phyloP scores from a whole-genome alignment of 2,888 invertebrate genomes.

The Lithophane leautieri region DNA sequence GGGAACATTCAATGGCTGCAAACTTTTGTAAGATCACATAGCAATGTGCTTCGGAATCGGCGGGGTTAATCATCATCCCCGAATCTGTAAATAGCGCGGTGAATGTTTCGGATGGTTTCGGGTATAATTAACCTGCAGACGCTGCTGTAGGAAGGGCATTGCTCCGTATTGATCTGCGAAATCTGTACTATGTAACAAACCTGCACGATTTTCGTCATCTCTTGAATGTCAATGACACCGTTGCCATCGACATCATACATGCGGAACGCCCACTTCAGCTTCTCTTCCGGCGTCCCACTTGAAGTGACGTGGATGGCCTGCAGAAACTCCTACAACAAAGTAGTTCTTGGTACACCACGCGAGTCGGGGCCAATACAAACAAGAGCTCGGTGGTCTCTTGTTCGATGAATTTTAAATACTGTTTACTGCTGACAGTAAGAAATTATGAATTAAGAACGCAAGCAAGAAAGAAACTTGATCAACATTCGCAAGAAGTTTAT shows the following conservation, averaged over 20 bases:
- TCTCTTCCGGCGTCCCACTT: slow-evolving; percentile 99
- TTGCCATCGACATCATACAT: slow-evolving; percentile 99
- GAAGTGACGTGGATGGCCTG: slow-evolving; percentile 99
- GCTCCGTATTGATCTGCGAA: slow-evolving; percentile 31
- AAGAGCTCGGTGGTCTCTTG: slow-evolving; percentile 58
- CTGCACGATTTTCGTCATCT: slow-evolving; percentile 99
- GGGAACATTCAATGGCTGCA: slow-evolving; percentile 33
- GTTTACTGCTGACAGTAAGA: slow-evolving; percentile 49
- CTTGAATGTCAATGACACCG: slow-evolving; percentile 99
- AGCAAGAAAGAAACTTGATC: slow-evolving; percentile 8
- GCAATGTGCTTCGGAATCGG: slow-evolving; percentile 14
- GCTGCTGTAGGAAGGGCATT: slow-evolving; percentile 25
- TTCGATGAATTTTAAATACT: slow-evolving; percentile 61
- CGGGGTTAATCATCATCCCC: slow-evolving; percentile 11
- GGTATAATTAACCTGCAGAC: slow-evolving; percentile 27
- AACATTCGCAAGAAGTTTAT: slow-evolving; percentile 45
- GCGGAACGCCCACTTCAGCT: slow-evolving; percentile 99
- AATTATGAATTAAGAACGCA: slow-evolving; percentile 36
- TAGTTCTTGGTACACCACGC: slow-evolving; percentile 65
- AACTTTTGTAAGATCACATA: slow-evolving; percentile 12
- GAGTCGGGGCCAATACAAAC: slow-evolving; percentile 59
- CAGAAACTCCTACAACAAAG: slow-evolving; percentile 96
- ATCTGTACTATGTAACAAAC: slow-evolving; percentile 86
- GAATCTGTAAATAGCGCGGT: background rate
- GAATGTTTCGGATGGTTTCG: background rate